Evolutionary conservation across 2,888 invertebrate species (phyloP), one percentile per base, ranked within the genome.

Genomic region (Eumerus sabulonum): DNA sequence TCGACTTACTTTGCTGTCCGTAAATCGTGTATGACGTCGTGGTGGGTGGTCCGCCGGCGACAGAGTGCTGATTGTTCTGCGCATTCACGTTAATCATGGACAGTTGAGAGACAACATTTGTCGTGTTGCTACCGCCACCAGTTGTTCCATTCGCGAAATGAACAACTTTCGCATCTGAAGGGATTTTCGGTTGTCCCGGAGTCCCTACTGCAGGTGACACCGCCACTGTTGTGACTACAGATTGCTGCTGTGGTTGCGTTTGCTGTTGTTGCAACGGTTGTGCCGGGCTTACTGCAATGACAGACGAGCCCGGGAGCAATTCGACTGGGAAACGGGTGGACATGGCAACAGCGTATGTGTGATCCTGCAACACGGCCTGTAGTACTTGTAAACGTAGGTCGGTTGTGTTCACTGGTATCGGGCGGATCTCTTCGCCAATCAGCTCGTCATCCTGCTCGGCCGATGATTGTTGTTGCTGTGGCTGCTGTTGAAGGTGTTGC

Each of bases 391-490:
- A 53, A 13, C 87, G 85, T 36, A 85, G 53, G 79, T 89, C 89
- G 45, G 85, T 85, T 2, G 88, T 87, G 45, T 82, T 85, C 14
- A 88, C 86, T 1, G 88, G 88, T 50, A 85, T 83, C 11, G 89
- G 89, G 19, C 88, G 86, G 60, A 88, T 85, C 82, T 89, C 89
- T 70, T 88, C 88, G 62, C 89, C 88, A 76, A 86, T 87, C 14
- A 88, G 83, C 66, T 89, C 89, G 45, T 89, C 89, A 40, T 88
- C 88, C 48, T 86, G 85, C 42, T 84, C 83, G 50, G 71, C 74
- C n/a, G 83, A 73, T 17, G 48, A 81, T 60, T 76, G 56, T 13
- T 57, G 44, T 53, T 82, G 77, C 57, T 82, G 82, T 9, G 79
- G 17, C 1, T 36, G n/a, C 9, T 50, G 9, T 17, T 66, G 60